Base-by-base conservation (phyloP, 2,888 invertebrate genomes). In the Azorinus chamasolen region DNA sequence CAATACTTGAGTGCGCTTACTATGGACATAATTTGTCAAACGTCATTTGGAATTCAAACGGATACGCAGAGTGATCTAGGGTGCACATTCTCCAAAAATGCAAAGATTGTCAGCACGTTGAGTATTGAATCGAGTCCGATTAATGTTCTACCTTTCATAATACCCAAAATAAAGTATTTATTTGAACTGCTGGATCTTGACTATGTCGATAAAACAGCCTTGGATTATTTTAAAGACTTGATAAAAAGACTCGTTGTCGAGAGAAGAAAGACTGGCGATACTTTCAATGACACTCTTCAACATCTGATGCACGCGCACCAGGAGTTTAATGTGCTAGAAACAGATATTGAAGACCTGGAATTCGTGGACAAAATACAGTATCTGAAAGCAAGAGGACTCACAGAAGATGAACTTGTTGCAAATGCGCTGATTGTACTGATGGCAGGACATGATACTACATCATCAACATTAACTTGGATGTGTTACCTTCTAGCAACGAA, bases 41-140 rank as follows among this genome's bases (percentile, higher is more conserved):
- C 83, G 3, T 83, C 83, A 24, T 87, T 87, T 68, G 85, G 85
- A 12, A 64, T 84, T 10, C 77, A 84, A 37, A 62, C 83, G 12
- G 58, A 83, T 32, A 76, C 83, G 0, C 76, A 83, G 16, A 55
- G 54, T 22, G 61, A 86, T 50, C 58, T 61, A 8, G 61, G 80
- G 12, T 74, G 74, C n/a, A 75, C 76, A 3, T 87, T 87, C 62
- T 71, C 82, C 8, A 76, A 76, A 25, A 65, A 85, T 45, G 83
- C 85, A 1, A 80, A 76, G 27, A 71, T 68, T 18, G 72, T 70
- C 10, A 65, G 71, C 46, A 69, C 66, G 10, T 37, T 76, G 0
- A 80, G 64, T 50, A 65, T 80, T 5, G 76, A 51, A 54, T 59
- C 71, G 1, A 71, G 63, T n/a, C 63, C 64, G 0, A 24, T 79